Evolutionary conservation across 2,797 vertebrate species (phyloP).

Genomic region (Hirundo rustica): DNA sequence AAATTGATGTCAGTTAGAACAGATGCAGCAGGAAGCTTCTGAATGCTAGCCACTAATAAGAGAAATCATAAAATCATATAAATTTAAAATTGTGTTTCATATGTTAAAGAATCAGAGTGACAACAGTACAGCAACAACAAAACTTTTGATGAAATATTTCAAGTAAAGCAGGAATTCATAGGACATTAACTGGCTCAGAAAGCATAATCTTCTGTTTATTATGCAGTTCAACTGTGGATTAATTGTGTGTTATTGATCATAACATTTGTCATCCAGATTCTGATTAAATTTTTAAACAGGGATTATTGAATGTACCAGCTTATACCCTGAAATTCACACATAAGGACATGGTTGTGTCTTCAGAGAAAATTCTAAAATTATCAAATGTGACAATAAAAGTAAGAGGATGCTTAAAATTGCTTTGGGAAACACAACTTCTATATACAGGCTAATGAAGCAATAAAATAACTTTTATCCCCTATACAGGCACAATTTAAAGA

Average conservation of each 20-base stretch:
- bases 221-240: not conserved
- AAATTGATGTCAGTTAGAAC: conserved; percentile 99
- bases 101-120: not conserved
- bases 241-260: not conserved
- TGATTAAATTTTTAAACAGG: conserved; percentile 19
- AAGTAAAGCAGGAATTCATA: conserved; percentile 18
- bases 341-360: not conserved
- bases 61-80: conserved; percentile 29
- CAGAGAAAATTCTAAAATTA: conserved; percentile 55
- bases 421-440: conserved; percentile 42
- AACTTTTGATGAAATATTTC: not conserved
- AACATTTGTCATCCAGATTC: conserved; percentile 13
- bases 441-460: conserved; percentile 33
- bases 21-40: conserved; percentile 95
- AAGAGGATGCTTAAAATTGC: conserved; percentile 28
- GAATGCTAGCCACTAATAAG: conserved; percentile 93
- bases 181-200: not conserved
- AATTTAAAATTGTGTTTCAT: not conserved
- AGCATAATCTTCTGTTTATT: not conserved
- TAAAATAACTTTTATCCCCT: not conserved
- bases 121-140: not conserved
- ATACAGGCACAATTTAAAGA: conserved; percentile 8
- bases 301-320: not conserved
- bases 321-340: conserved; percentile 19
- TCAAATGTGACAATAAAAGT: conserved; percentile 57